These are phyloP conservation scores for Pituophis catenifer DNA, from an alignment of 2,113 vertebrate species.

Conservation along the genomic window DNA sequence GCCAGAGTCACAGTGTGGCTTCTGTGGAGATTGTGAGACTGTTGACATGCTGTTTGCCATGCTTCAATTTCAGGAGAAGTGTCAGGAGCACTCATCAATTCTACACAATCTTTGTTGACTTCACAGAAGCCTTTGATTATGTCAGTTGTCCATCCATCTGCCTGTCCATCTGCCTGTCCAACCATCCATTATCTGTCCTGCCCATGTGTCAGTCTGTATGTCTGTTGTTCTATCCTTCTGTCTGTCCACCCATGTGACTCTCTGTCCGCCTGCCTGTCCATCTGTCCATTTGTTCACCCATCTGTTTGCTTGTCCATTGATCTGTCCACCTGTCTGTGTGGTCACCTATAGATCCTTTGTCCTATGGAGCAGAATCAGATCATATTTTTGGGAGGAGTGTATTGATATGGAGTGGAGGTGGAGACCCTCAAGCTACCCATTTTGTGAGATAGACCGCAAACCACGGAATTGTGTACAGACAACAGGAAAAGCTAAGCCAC, in stretches of 20 bases:
- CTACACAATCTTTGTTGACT: neutral
- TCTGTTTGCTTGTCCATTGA: neutral
- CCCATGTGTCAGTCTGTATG: neutral
- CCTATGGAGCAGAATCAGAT: neutral
- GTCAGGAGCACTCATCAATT: neutral
- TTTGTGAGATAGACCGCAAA: neutral
- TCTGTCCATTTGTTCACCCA: neutral
- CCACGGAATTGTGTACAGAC: neutral
- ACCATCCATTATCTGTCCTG: neutral
- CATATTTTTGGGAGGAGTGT: neutral
- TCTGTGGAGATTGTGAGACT: neutral
- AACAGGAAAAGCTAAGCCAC: neutral
- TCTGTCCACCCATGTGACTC: neutral
- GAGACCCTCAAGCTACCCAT: neutral
- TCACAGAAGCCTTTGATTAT: neutral
- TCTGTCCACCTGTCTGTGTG: neutral
- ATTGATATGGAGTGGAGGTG: neutral
- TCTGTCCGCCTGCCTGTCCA: neutral
- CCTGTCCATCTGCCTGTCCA: too few species aligned
- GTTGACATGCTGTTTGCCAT: neutral
- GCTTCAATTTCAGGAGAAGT: neutral
- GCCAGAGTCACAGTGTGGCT: neutral
- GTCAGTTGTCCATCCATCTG: neutral
- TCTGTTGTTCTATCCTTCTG: neutral
- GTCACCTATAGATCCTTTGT: neutral